Percentiles rank a stretch among this genome's conserved stretches.
Conservation (phyloP, 2,888 invertebrate genomes). For the Synanthedon formicaeformis region DNA sequence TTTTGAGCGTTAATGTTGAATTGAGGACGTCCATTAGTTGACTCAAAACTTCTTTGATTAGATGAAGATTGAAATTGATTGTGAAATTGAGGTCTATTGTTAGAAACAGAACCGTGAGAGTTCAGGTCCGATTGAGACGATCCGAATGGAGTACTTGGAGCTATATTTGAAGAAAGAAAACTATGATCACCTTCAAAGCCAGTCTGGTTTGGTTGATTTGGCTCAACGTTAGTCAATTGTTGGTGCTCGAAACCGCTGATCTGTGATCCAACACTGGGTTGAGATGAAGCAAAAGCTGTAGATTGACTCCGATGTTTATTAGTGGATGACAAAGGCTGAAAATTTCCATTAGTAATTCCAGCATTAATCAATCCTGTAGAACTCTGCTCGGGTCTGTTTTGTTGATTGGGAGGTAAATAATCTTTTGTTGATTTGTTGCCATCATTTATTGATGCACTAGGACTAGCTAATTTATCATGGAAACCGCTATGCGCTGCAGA, state of each 20-base stretch:
- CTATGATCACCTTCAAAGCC: conserved; percentile 1
- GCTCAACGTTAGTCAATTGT: not conserved
- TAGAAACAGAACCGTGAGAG: not conserved
- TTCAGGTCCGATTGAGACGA: not conserved
- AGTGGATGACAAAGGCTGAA: conserved; percentile 4
- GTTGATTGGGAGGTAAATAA: conserved; percentile 23
- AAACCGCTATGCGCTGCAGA: conserved; percentile 10
- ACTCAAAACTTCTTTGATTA: conserved; percentile 11
- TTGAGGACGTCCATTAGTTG: conserved; percentile 5
- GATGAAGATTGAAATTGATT: not conserved
- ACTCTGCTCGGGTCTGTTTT: conserved; percentile 4
- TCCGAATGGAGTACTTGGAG: not conserved
- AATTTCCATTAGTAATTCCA: conserved; percentile 6
- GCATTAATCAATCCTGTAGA: conserved; percentile 8
- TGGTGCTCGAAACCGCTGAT: conserved; percentile 8
- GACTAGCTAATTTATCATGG: conserved; percentile 11
- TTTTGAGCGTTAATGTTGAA: conserved; percentile 4
- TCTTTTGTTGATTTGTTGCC: conserved; percentile 16
- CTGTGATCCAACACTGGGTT: conserved; percentile 1
- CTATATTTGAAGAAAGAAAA: not conserved
- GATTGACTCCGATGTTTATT: conserved; percentile 2
- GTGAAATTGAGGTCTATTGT: no score
- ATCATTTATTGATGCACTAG: conserved; percentile 6
- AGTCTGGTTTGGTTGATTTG: conserved; percentile 2
- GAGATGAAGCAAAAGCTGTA: conserved; percentile 7